These are phyloP conservation scores for Parauchenoglanis punctatus DNA, from an alignment of 2,797 vertebrate genomes.

Conservation along the genomic window DNA sequence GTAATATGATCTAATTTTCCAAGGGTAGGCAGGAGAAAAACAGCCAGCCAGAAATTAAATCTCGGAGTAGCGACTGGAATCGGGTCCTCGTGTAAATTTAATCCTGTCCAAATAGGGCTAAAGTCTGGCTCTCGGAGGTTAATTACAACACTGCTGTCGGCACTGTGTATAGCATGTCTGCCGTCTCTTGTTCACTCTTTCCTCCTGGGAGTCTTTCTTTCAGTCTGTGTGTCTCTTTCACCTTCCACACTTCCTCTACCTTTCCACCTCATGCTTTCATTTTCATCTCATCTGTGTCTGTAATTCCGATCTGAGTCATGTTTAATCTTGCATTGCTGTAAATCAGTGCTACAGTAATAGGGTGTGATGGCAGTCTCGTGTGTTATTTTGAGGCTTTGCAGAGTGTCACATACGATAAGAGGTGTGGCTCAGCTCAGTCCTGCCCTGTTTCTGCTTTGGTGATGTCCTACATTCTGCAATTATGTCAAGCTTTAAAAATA, in stretches of 20 bases:
- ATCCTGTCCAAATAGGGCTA: neutral
- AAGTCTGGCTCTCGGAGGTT: neutral
- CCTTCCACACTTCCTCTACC: neutral
- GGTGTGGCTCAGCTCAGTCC: too few species aligned
- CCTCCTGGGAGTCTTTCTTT: neutral
- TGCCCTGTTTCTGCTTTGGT: constrained; percentile 11
- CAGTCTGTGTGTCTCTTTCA: neutral
- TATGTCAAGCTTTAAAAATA: constrained; percentile 36
- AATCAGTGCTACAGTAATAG: neutral
- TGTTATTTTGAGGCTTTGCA: constrained; percentile 5
- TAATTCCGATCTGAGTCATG: constrained; percentile 3
- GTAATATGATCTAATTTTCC: neutral
- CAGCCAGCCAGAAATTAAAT: neutral
- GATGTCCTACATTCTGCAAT: constrained; percentile 6
- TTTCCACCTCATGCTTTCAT: neutral
- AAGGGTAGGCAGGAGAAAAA: neutral
- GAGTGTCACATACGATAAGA: neutral
- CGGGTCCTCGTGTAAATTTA: neutral
- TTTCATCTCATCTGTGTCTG: neutral
- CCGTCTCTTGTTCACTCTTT: neutral
- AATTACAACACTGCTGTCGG: neutral
- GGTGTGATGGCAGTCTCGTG: neutral
- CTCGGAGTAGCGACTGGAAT: neutral
- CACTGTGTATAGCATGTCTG: neutral
- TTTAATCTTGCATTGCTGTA: neutral